Conservation (phyloP, 2,888 invertebrate genomes). For the Ormyrus labotus region DNA sequence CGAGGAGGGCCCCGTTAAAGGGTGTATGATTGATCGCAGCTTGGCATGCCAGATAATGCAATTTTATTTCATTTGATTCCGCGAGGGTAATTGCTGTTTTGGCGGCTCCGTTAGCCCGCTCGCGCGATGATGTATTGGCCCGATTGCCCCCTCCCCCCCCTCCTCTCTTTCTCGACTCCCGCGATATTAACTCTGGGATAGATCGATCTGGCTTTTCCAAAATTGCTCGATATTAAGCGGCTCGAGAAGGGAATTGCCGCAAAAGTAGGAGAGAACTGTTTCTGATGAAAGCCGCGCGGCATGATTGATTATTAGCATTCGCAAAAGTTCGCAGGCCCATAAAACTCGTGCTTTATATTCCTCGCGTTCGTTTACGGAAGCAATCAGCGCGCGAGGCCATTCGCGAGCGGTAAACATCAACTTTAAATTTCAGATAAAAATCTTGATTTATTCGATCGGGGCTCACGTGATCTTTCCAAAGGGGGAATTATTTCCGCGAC, state of each 20-base stretch:
- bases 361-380: conserved; percentile 34
- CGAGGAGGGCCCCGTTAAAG: conserved; percentile 62
- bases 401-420: conserved; percentile 45
- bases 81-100: conserved; percentile 74
- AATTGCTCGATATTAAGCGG: conserved; percentile 27
- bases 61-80: conserved; percentile 76
- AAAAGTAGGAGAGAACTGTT: conserved; percentile 5
- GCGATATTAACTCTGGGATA: conserved; percentile 60
- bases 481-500: conserved; percentile 39
- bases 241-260: neutral
- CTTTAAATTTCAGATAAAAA: conserved; percentile 55
- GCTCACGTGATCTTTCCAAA: conserved; percentile 43
- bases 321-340: conserved; percentile 41
- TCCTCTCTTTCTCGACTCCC: neutral
- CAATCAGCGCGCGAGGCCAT: conserved; percentile 33
- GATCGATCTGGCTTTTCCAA: conserved; percentile 45
- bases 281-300: conserved; percentile 37
- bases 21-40: conserved; percentile 74
- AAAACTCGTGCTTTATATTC: conserved; percentile 44
- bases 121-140: conserved; percentile 72
- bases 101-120: conserved; percentile 66
- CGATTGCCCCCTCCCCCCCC: conserved; percentile 49
- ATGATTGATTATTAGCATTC: conserved; percentile 52
- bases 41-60: conserved; percentile 75
- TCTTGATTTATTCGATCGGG: conserved; percentile 55